A percentile compares a stretch with the other conserved stretches of the same genome.
These are phyloP conservation scores for Diadegma fenestrale DNA, from an alignment of 2,888 invertebrate genomes.

Conservation along the genomic window DNA sequence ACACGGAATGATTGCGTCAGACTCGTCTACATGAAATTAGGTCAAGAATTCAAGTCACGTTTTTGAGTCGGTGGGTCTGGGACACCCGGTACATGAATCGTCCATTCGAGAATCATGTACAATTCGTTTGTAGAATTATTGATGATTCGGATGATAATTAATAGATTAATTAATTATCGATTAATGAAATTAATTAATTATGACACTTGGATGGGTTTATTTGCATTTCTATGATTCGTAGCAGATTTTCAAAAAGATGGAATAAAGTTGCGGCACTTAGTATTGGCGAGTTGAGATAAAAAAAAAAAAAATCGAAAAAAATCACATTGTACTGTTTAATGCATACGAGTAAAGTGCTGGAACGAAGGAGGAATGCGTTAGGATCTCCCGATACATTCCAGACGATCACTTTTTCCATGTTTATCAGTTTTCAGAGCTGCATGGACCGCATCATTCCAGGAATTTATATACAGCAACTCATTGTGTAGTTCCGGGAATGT, in stretches of 20 bases:
- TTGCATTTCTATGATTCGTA: background rate
- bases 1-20: background rate
- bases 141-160: slow-evolving; percentile 41
- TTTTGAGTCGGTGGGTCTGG: background rate
- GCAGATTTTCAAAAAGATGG: background rate
- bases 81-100: background rate
- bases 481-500: background rate
- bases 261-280: background rate
- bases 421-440: background rate
- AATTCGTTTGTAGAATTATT: slow-evolving; percentile 51
- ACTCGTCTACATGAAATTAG: background rate
- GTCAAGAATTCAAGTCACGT: background rate
- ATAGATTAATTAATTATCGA: too few species aligned
- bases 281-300: background rate
- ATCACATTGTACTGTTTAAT: background rate
- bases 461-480: background rate
- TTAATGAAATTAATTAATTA: too few species aligned
- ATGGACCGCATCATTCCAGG: background rate
- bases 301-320: background rate
- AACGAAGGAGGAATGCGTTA: background rate
- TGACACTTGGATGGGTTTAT: background rate
- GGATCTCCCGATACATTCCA: background rate
- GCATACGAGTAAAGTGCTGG: background rate
- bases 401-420: background rate
- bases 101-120: slow-evolving; percentile 37